Percentiles rank a stretch among this genome's conserved stretches.
These are phyloP conservation scores for Epistrophe grossulariae DNA, from an alignment of 2,888 invertebrate species.

Conservation along the genomic window DNA sequence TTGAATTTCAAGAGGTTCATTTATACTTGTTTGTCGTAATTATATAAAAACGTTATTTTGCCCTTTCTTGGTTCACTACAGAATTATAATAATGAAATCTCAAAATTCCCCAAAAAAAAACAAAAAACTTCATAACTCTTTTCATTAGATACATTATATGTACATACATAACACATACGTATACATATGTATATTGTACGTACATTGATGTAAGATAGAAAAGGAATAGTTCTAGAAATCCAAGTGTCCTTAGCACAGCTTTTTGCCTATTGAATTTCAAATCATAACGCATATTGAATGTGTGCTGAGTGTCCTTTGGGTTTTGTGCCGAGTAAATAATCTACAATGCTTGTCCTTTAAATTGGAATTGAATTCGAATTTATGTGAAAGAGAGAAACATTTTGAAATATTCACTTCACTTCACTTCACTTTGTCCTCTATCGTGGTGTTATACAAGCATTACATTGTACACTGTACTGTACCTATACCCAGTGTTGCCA, in stretches of 20 bases:
- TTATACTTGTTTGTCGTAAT: conserved; percentile 1
- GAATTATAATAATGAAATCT: conserved; percentile 29
- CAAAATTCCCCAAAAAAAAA: conserved; percentile 9
- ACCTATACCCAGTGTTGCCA: too few species aligned
- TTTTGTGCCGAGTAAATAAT: conserved; percentile 27
- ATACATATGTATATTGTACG: neutral
- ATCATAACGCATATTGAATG: conserved; percentile 34
- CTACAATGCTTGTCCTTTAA: conserved; percentile 36
- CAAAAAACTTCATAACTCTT: conserved; percentile 2
- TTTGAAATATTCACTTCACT: conserved; percentile 28
- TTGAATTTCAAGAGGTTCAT: conserved; percentile 26
- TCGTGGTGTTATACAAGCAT: neutral
- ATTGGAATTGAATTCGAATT: conserved; percentile 37
- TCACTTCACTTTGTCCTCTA: neutral
- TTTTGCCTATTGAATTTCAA: conserved; percentile 33
- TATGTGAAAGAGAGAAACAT: neutral
- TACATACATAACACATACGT: neutral
- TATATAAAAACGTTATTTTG: conserved; percentile 13
- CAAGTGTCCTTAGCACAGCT: conserved; percentile 22
- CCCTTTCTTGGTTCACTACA: neutral
- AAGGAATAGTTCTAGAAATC: conserved; percentile 3
- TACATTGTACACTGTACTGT: neutral
- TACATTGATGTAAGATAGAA: neutral
- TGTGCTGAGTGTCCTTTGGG: conserved; percentile 33
- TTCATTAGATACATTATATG: too few species aligned